Evolutionary conservation across 2,113 vertebrate genomes (phyloP).

Genomic region (Anser cygnoides): DNA sequence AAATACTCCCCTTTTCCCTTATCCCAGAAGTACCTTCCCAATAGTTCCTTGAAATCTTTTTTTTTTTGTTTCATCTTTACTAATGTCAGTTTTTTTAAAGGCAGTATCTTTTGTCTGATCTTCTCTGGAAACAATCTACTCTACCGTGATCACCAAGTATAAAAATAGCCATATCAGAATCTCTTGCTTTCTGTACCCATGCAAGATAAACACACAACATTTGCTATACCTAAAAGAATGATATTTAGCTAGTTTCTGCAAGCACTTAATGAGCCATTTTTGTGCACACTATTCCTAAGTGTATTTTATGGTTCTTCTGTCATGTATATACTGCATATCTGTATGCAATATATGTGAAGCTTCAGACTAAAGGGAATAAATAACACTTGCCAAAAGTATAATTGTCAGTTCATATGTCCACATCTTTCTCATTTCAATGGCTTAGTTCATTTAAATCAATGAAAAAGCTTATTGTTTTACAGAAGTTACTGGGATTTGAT

Average conservation of each 20-base stretch:
- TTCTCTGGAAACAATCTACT: background rate
- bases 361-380: background rate
- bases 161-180: background rate
- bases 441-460: background rate
- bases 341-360: background rate
- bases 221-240: background rate
- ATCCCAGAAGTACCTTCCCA: background rate
- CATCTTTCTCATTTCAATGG: background rate
- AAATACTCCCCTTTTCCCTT: constrained; percentile 24
- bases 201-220: background rate
- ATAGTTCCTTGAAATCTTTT: background rate
- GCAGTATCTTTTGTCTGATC: background rate
- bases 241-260: background rate
- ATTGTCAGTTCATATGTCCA: background rate
- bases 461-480: background rate
- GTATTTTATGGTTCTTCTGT: background rate
- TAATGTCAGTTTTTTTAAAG: background rate
- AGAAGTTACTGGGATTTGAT: background rate
- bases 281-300: background rate
- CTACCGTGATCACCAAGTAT: background rate
- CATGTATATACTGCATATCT: background rate
- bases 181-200: background rate
- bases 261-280: background rate
- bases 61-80: background rate
- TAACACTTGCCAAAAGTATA: background rate